phyloP scores from a whole-genome alignment of 2,797 vertebrate species.

The Platalea minor region DNA sequence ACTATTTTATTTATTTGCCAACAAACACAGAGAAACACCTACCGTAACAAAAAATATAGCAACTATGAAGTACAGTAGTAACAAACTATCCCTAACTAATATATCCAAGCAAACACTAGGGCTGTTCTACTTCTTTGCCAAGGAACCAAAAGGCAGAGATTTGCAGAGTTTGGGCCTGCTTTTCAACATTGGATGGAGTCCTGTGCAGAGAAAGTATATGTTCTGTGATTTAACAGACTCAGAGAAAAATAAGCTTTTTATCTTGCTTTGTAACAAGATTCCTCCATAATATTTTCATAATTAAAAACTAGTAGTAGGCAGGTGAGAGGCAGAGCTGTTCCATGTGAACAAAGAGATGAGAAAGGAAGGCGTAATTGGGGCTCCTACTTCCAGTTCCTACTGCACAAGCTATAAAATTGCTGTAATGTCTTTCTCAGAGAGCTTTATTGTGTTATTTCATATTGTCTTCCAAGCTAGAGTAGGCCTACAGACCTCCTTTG shows the following conservation, averaged over 20 bases:
- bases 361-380: background rate
- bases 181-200: background rate
- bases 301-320: conserved; percentile 30
- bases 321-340: conserved; percentile 34
- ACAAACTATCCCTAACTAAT: background rate
- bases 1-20: background rate
- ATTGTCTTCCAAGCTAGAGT: background rate
- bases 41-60: background rate
- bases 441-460: background rate
- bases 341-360: conserved; percentile 24
- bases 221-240: background rate
- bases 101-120: background rate
- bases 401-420: background rate
- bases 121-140: background rate
- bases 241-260: conserved; percentile 2
- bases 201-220: background rate
- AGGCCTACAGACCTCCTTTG: background rate
- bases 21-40: background rate
- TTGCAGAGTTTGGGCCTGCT: background rate
- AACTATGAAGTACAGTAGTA: background rate
- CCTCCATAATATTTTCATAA: conserved; percentile 38
- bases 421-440: background rate
- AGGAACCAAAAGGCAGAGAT: background rate
- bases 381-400: conserved; percentile 20
- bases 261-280: conserved; percentile 1